Conservation (phyloP, 1,140 invertebrate genomes). For the Micrasema minimum region DNA sequence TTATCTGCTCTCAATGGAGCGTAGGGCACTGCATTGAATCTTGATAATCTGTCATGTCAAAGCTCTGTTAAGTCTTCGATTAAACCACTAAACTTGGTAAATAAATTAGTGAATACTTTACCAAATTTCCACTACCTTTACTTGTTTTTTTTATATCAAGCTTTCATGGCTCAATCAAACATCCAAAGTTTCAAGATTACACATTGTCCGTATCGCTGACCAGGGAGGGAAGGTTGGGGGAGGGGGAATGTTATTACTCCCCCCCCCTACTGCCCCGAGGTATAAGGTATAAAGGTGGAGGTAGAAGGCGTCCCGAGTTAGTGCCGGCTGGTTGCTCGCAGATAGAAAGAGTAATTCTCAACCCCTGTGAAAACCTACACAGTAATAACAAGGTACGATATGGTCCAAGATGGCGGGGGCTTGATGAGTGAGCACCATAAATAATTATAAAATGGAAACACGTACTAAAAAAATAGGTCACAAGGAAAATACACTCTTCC, state of each 20-base stretch:
- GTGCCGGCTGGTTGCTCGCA: slow-evolving; percentile 49
- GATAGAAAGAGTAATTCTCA: slow-evolving; percentile 52
- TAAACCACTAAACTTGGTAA: too few relatives aligned
- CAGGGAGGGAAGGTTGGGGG: too few relatives aligned
- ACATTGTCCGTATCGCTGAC: slow-evolving; percentile 3
- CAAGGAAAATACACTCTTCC: too few relatives aligned
- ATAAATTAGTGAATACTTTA: too few relatives aligned
- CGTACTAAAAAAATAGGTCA: too few relatives aligned
- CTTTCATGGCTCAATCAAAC: neutral
- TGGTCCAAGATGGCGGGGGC: slow-evolving; percentile 25
- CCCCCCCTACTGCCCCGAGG: neutral
- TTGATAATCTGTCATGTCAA: too few relatives aligned
- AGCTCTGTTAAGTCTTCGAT: too few relatives aligned
- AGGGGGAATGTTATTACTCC: slow-evolving; percentile 11
- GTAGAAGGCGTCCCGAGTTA: slow-evolving; percentile 48
- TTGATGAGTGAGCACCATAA: slow-evolving; percentile 5
- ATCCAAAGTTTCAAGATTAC: slow-evolving; percentile 4
- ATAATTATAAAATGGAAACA: neutral
- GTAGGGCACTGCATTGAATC: too few relatives aligned
- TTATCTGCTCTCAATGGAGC: too few relatives aligned
- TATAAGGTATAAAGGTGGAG: slow-evolving; percentile 4
- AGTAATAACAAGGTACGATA: slow-evolving; percentile 50
- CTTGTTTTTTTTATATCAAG: neutral
- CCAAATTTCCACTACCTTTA: too few relatives aligned
- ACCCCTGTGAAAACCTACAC: slow-evolving; percentile 48